Conservation (phyloP, 1,140 invertebrate genomes). For the Aphelinus certus region DNA sequence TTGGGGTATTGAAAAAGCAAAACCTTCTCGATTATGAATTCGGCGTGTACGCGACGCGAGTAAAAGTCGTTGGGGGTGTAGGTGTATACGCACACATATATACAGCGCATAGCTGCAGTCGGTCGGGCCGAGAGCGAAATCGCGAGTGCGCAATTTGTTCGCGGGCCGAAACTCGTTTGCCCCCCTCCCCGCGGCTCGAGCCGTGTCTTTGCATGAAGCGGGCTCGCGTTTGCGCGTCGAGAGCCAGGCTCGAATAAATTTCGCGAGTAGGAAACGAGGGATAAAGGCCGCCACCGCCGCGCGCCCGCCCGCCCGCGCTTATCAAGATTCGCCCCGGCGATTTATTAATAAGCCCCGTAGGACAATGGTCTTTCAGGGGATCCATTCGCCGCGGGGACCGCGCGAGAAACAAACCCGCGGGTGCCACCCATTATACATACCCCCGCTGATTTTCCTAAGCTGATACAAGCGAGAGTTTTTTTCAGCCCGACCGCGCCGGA, state of each 20-base stretch:
- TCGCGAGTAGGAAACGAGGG: slow-evolving; percentile 29
- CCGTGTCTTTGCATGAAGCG: too few species aligned
- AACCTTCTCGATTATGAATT: too few species aligned
- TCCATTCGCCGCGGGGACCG: background rate
- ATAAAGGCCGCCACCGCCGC: background rate
- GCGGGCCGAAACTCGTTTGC: slow-evolving; percentile 23
- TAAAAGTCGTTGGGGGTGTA: too few species aligned
- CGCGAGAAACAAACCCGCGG: background rate
- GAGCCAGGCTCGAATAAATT: slow-evolving; percentile 31
- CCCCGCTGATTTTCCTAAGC: slow-evolving; percentile 5
- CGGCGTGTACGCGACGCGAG: too few species aligned
- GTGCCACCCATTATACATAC: background rate
- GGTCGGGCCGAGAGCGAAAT: background rate
- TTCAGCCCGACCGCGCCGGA: too few species aligned
- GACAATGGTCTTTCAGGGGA: slow-evolving; percentile 29
- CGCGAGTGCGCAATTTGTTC: slow-evolving; percentile 24
- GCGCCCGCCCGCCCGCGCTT: background rate
- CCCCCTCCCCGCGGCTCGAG: background rate
- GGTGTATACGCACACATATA: too few species aligned
- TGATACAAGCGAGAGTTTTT: background rate
- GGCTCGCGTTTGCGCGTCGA: background rate
- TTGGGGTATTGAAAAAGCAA: too few species aligned
- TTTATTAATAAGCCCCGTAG: slow-evolving; percentile 34
- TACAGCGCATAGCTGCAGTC: too few species aligned
- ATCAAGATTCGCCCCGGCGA: slow-evolving; percentile 19